Evolutionary conservation across 2,797 vertebrate genomes (phyloP).

Genomic region (Odontamblyopus lacepedii): DNA sequence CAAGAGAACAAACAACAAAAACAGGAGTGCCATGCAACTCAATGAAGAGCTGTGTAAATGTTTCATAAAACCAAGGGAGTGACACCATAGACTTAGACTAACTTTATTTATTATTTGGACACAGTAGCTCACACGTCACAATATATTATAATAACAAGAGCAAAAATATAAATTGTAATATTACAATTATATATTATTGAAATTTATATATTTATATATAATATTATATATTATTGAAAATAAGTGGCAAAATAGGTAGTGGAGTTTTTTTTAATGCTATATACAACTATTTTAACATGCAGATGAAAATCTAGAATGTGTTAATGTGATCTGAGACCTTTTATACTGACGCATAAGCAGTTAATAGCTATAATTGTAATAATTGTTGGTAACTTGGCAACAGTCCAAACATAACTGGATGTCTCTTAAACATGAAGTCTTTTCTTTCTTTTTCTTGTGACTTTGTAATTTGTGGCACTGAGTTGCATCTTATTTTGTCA

Average conservation of each 20-base stretch:
- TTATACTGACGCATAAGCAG: background rate
- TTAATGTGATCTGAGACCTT: background rate
- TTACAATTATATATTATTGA: no score
- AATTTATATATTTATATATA: no score
- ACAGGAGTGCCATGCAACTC: slow-evolving; percentile 10
- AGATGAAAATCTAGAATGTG: background rate
- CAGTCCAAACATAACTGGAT: background rate
- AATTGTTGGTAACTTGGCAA: background rate
- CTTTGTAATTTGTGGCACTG: background rate
- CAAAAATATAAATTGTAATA: no score
- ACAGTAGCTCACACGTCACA: no score
- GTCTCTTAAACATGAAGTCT: background rate
- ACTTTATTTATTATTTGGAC: no score
- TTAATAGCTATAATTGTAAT: background rate
- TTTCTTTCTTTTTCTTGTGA: background rate
- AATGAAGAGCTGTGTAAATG: slow-evolving; percentile 5
- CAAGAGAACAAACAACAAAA: slow-evolving; percentile 13
- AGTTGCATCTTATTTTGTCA: background rate
- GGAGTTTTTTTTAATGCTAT: no score
- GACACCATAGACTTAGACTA: background rate
- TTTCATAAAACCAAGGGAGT: background rate
- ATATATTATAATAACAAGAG: no score
- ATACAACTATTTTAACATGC: background rate
- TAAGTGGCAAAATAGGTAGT: no score
- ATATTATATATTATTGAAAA: no score